Conservation (phyloP, 2,113 vertebrate genomes). For the Nicator chloris region DNA sequence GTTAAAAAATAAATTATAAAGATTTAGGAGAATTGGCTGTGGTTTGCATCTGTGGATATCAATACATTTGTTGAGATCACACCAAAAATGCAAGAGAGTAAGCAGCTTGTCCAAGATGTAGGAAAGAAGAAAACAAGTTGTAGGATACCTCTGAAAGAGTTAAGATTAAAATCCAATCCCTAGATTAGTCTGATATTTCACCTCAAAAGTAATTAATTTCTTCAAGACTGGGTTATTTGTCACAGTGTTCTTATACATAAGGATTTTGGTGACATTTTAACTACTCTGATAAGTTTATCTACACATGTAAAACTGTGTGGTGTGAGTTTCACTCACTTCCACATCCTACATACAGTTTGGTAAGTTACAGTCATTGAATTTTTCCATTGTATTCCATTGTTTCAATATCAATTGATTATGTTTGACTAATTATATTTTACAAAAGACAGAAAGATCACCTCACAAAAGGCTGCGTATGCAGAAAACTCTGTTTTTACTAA, state of each 20-base stretch:
- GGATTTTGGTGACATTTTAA: neutral
- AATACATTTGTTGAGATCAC: neutral
- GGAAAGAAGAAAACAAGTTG: neutral
- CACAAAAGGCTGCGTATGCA: fast-evolving
- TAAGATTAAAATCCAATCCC: neutral
- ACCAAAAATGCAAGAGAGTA: neutral
- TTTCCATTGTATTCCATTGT: neutral
- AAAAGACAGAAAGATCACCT: neutral
- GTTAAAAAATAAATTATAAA: neutral
- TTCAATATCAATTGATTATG: neutral
- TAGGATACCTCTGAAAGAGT: neutral
- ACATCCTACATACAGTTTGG: neutral
- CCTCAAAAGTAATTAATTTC: neutral
- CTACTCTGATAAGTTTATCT: neutral
- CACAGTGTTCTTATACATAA: neutral
- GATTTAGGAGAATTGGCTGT: neutral
- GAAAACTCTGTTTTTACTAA: neutral
- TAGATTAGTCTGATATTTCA: neutral
- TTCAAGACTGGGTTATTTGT: neutral
- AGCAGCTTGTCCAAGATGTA: neutral
- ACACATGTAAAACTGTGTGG: neutral
- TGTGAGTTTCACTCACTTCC: neutral
- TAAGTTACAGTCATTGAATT: neutral
- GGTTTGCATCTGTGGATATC: neutral
- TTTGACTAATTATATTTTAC: neutral